A percentile compares a stretch with the other conserved stretches of the same genome.
phyloP scores from a whole-genome alignment of 2,113 vertebrate genomes.

The Oenanthe oenanthe region DNA sequence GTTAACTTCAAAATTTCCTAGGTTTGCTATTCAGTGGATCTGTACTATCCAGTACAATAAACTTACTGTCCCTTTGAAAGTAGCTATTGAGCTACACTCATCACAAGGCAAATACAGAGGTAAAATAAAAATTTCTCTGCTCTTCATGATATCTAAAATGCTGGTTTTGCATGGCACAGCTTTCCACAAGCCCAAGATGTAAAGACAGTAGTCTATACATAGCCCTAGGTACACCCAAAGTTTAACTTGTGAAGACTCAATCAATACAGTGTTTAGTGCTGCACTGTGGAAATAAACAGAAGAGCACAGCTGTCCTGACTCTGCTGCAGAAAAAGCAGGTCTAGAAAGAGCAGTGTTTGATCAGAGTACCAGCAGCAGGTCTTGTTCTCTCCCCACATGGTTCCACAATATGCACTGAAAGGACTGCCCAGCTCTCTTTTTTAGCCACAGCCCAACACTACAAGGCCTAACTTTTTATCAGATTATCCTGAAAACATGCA shows the following conservation, averaged over 20 bases:
- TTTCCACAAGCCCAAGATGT: background rate
- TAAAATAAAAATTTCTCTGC: constrained; percentile 40
- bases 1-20: background rate
- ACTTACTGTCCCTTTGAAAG: constrained; percentile 33
- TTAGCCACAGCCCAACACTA: background rate
- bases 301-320: background rate
- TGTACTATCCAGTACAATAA: background rate
- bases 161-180: background rate
- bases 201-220: background rate
- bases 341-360: background rate
- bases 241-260: constrained; percentile 61
- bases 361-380: background rate
- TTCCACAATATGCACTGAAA: background rate
- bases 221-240: constrained; percentile 49
- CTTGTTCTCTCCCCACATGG: background rate
- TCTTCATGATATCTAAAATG: background rate
- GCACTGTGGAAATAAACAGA: constrained; percentile 35
- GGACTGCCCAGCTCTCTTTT: background rate
- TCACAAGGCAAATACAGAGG: constrained; percentile 18
- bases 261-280: constrained; percentile 50
- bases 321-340: background rate
- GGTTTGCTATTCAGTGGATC: background rate
- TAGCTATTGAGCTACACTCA: constrained; percentile 36
- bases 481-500: background rate
- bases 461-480: background rate